Conservation (phyloP, 2,888 invertebrate genomes). For the Leptinotarsa rubiginosa region DNA sequence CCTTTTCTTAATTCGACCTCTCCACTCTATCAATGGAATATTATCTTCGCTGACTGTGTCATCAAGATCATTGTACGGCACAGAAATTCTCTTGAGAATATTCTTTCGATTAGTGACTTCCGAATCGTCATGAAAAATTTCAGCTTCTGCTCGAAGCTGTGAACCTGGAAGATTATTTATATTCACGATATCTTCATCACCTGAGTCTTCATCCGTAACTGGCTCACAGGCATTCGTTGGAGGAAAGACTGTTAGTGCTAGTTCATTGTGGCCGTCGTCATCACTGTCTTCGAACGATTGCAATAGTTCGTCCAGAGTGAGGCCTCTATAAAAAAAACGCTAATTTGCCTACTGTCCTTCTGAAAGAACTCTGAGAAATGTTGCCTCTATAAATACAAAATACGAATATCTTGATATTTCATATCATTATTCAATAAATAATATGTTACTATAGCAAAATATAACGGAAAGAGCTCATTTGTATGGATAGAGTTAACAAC, state of each 20-base stretch:
- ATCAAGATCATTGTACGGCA: background rate
- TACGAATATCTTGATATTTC: conserved; percentile 1
- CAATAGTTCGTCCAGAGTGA: background rate
- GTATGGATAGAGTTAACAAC: background rate
- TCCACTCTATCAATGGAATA: background rate
- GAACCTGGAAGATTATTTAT: conserved; percentile 35
- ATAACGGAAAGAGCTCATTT: background rate
- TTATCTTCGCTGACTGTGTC: background rate
- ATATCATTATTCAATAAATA: conserved; percentile 1
- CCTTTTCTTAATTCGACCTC: background rate
- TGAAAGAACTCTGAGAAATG: conserved; percentile 1
- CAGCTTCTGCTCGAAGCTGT: conserved; percentile 31
- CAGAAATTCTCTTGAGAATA: background rate
- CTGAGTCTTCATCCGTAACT: no score
- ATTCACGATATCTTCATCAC: conserved; percentile 34
- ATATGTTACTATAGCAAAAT: background rate
- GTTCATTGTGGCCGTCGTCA: no score
- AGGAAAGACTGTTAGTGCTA: no score
- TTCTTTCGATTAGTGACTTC: background rate
- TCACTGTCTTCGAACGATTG: conserved; percentile 2
- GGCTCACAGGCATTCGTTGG: no score
- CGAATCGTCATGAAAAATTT: conserved; percentile 20
- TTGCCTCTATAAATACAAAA: background rate
- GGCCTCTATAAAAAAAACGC: background rate
- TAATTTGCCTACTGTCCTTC: background rate